These are phyloP conservation scores for Hypanus sabinus DNA, from an alignment of 2,113 vertebrate species.

Conservation along the genomic window DNA sequence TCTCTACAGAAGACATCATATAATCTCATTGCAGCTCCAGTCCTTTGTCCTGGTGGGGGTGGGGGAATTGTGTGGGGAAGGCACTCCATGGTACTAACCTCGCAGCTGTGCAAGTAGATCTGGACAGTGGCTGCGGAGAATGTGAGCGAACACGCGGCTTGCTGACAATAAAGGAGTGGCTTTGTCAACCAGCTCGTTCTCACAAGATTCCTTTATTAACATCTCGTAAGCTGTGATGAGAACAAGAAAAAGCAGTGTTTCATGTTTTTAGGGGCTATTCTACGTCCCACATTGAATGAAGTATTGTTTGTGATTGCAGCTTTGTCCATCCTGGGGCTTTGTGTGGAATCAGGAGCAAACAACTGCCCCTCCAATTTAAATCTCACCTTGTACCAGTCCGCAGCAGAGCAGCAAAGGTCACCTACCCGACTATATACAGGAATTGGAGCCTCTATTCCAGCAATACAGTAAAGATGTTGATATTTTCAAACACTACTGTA, in stretches of 20 bases:
- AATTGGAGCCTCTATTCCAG: background rate
- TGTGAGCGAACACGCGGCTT: background rate
- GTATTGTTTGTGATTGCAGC: conserved; percentile 13
- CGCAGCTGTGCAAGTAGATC: conserved; percentile 1
- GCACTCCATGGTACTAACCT: conserved; percentile 4
- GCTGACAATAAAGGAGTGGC: conserved; percentile 22
- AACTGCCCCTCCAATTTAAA: background rate
- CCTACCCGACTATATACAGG: too few relatives aligned
- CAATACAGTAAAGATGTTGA: background rate
- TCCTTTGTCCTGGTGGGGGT: background rate
- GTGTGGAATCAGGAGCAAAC: background rate
- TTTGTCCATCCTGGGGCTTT: background rate
- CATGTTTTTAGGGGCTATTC: background rate
- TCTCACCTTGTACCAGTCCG: background rate
- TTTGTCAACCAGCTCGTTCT: conserved; percentile 19
- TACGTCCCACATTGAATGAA: background rate
- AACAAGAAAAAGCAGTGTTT: conserved; percentile 27
- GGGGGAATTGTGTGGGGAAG: background rate
- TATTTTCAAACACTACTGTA: background rate
- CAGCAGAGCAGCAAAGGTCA: background rate
- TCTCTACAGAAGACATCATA: background rate
- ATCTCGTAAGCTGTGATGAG: background rate
- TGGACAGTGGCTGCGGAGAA: background rate
- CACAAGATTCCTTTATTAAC: conserved; percentile 21
- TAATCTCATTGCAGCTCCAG: background rate